These are phyloP conservation scores for Acrobeloides nanus DNA, from an alignment of 2,888 invertebrate genomes.

Conservation along the genomic window DNA sequence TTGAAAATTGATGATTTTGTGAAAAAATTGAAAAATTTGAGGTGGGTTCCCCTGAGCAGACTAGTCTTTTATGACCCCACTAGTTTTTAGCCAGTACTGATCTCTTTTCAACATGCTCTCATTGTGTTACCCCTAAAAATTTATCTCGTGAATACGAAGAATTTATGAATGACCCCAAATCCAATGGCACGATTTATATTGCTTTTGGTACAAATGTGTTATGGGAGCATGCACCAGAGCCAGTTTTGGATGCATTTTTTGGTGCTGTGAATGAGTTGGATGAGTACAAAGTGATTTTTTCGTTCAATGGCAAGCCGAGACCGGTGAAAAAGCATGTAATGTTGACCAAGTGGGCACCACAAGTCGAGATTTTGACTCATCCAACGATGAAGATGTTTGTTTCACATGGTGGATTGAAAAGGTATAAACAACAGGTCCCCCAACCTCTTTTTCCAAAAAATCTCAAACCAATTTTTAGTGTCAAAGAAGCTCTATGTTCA, in stretches of 20 bases:
- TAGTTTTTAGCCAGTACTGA: too few relatives aligned
- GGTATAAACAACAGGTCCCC: too few relatives aligned
- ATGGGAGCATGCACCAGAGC: slow-evolving; percentile 5
- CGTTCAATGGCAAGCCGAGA: slow-evolving; percentile 3
- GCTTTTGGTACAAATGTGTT: slow-evolving; percentile 9
- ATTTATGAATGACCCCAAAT: slow-evolving; percentile 5
- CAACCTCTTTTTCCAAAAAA: too few relatives aligned
- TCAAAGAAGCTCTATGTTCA: slow-evolving; percentile 15
- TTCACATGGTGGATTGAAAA: slow-evolving; percentile 19
- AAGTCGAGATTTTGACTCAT: slow-evolving; percentile 13
- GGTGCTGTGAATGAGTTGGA: slow-evolving; percentile 8
- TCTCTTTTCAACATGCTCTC: too few relatives aligned
- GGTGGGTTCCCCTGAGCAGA: too few relatives aligned
- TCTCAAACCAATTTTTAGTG: too few relatives aligned
- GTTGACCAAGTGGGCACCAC: slow-evolving; percentile 9
- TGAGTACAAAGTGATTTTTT: slow-evolving; percentile 10
- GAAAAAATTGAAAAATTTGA: too few relatives aligned
- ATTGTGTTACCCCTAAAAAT: too few relatives aligned
- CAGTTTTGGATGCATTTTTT: slow-evolving; percentile 10
- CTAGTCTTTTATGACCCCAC: too few relatives aligned
- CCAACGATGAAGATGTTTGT: slow-evolving; percentile 14
- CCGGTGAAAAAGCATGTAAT: slow-evolving; percentile 10
- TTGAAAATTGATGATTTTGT: too few relatives aligned
- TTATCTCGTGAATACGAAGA: too few relatives aligned
- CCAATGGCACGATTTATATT: slow-evolving; percentile 15